Base-by-base conservation (phyloP, 2,888 invertebrate species). In the Lobophora halterata region DNA sequence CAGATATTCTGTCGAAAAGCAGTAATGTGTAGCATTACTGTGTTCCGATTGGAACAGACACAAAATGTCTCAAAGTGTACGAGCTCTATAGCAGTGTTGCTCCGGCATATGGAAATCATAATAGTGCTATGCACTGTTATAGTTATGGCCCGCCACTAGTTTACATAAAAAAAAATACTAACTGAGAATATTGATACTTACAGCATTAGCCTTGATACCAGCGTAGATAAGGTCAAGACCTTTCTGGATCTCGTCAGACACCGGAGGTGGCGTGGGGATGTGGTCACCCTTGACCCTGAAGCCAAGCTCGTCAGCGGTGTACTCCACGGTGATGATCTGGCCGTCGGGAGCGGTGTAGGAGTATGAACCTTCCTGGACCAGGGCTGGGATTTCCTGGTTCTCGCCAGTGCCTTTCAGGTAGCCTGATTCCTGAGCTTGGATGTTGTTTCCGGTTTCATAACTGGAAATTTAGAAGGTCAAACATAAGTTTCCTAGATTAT, bases 151-250 rank as follows among this genome's bases (percentile, higher is more conserved):
- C n/a, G n/a, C n/a, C n/a, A n/a, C n/a, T n/a, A n/a, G n/a, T n/a
- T n/a, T n/a, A n/a, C n/a, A n/a, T n/a, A n/a, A n/a, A n/a, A n/a
- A n/a, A n/a, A n/a, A n/a, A n/a, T n/a, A n/a, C n/a, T n/a, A n/a
- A n/a, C n/a, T n/a, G n/a, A n/a, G n/a, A n/a, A n/a, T n/a, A n/a
- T n/a, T n/a, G n/a, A 5, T 27, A 48, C 57, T 64, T 70, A 88
- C 87, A 73, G 63, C 59, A 52, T 88, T 88, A 25, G 88, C 86
- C 66, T 91, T 92, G 55, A 95, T 95, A 61, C 94, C 94, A 40
- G 94, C 95, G 74, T 92, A 95, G 76, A 96, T 96, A 66, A 95
- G 91, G 75, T 95, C 95, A 45, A 96, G 88, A 34, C 95, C 95
- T 72, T 95, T 95, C 79, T 95, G 95, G 63, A 95, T 95, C 87